Evolutionary conservation across 2,113 vertebrate genomes (phyloP).

Genomic region (Megaptera novaeangliae): DNA sequence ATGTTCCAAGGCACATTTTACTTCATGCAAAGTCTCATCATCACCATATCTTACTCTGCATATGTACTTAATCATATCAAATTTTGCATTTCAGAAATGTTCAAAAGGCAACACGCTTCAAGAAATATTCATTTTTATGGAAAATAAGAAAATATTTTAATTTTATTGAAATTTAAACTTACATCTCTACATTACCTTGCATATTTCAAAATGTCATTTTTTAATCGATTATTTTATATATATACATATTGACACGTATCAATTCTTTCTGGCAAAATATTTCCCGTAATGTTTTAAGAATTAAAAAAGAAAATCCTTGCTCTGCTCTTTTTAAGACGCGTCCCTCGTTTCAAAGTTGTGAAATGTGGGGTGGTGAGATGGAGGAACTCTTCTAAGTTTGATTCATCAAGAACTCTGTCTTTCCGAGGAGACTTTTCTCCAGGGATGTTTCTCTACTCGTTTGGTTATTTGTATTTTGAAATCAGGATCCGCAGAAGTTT

Average conservation of each 20-base stretch:
- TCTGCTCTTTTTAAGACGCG: conserved; percentile 51
- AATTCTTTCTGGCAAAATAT: background rate
- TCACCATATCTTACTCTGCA: background rate
- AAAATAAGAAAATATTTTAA: background rate
- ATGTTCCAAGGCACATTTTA: background rate
- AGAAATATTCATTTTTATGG: background rate
- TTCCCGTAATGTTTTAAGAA: background rate
- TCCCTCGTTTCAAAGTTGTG: conserved; percentile 70
- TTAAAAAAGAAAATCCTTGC: background rate
- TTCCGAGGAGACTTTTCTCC: conserved; percentile 78
- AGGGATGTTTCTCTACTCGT: conserved; percentile 69
- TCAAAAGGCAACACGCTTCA: background rate
- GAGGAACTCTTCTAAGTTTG: conserved; percentile 79
- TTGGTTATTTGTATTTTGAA: conserved; percentile 56
- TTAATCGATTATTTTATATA: background rate
- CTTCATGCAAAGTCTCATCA: background rate
- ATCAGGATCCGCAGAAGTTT: conserved; percentile 64
- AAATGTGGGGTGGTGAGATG: conserved; percentile 81
- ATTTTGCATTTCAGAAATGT: background rate
- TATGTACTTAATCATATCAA: background rate
- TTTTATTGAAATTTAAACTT: conserved; percentile 8
- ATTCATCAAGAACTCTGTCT: conserved; percentile 80
- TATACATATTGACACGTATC: background rate
- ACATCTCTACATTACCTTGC: background rate
- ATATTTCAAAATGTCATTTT: background rate